Conservation (phyloP, 2,113 vertebrate genomes). For the Catharus bicknelli region DNA sequence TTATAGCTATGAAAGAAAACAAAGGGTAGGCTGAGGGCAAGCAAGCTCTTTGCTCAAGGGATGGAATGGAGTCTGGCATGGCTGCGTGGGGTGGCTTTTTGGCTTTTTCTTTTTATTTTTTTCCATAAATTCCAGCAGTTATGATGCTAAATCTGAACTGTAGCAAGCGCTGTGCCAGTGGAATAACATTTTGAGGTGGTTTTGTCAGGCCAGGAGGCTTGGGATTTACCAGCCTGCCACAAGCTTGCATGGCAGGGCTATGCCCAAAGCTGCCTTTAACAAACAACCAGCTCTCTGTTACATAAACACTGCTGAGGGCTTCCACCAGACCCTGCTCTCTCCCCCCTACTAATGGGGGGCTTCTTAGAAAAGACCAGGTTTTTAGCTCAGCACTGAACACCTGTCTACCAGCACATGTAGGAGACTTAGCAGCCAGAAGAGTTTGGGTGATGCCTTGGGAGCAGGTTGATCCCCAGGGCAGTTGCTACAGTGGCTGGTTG, state of each 20-base stretch:
- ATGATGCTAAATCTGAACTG: background rate
- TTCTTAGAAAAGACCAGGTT: background rate
- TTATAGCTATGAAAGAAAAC: background rate
- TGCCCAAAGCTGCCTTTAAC: background rate
- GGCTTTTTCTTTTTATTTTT: background rate
- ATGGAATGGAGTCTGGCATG: background rate
- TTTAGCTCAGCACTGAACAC: background rate
- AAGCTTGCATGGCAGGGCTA: background rate
- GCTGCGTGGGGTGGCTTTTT: background rate
- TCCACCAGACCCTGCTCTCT: background rate
- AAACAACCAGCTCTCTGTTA: background rate
- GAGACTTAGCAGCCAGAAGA: background rate
- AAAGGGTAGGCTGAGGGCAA: background rate
- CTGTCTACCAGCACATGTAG: accelerated
- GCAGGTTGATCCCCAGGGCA: background rate
- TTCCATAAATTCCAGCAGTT: background rate
- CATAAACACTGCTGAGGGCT: background rate
- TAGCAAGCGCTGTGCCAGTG: accelerated
- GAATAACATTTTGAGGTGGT: background rate
- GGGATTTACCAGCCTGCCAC: background rate
- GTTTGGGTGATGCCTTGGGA: background rate
- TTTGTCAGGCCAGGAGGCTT: background rate
- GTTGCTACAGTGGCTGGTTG: accelerated
- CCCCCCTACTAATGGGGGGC: accelerated
- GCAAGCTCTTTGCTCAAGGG: background rate